Conservation (phyloP, 2,797 vertebrate species). For the Hydrocynus forskahlii region DNA sequence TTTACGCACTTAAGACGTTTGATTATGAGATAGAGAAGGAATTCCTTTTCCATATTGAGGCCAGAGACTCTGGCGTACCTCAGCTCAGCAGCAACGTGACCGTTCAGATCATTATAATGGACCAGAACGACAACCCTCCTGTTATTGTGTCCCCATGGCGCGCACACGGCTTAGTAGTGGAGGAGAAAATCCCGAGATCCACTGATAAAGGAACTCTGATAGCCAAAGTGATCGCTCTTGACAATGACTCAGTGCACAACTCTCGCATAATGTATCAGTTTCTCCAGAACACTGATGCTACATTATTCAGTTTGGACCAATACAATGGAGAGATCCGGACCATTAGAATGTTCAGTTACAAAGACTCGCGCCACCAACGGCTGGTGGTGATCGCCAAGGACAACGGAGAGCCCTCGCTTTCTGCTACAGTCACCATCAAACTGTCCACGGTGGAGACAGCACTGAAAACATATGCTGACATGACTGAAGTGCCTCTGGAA, state of each 20-base stretch:
- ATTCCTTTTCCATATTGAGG: conserved; percentile 58
- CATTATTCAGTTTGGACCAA: conserved; percentile 52
- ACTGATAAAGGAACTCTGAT: conserved; percentile 69
- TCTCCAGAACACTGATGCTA: conserved; percentile 61
- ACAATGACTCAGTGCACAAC: conserved; percentile 69
- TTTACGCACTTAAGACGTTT: conserved; percentile 67
- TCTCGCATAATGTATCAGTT: conserved; percentile 63
- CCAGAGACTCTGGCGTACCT: conserved; percentile 62
- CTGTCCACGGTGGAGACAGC: conserved; percentile 61
- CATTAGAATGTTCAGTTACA: conserved; percentile 59
- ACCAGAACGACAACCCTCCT: too few relatives aligned
- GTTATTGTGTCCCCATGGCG: conserved; percentile 48
- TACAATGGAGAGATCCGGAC: conserved; percentile 65
- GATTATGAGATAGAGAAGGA: conserved; percentile 60
- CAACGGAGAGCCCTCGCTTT: conserved; percentile 63
- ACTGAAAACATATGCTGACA: conserved; percentile 40
- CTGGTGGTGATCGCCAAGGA: conserved; percentile 62
- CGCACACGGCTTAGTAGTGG: conserved; percentile 63
- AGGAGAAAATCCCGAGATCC: conserved; percentile 66
- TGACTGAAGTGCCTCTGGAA: conserved; percentile 48
- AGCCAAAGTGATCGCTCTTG: conserved; percentile 68
- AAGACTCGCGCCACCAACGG: conserved; percentile 58
- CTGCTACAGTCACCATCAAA: conserved; percentile 65
- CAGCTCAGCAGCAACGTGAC: too few relatives aligned
- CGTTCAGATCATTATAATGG: too few relatives aligned